Conservation (phyloP, 53 echinoderm and acorn worm species). For the Pentamera pediparva region DNA sequence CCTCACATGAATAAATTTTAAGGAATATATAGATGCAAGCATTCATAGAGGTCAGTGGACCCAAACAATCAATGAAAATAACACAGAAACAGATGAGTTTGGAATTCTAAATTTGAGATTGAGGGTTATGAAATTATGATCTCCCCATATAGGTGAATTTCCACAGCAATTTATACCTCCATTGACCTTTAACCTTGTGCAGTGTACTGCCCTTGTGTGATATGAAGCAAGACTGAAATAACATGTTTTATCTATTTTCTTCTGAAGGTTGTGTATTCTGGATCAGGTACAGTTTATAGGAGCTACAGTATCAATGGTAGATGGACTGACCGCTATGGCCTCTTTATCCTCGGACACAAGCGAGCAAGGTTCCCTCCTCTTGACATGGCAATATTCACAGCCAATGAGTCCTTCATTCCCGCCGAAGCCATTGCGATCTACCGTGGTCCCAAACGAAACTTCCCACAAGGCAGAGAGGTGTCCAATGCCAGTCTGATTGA, state of each 20-base stretch:
- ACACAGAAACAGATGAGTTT: too few relatives aligned
- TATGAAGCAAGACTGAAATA: too few relatives aligned
- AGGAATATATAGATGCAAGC: too few relatives aligned
- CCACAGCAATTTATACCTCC: too few relatives aligned
- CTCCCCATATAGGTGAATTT: too few relatives aligned
- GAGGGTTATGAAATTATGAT: too few relatives aligned
- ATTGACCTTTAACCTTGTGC: too few relatives aligned
- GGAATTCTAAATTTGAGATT: too few relatives aligned
- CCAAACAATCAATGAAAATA: too few relatives aligned
- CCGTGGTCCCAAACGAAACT: slow-evolving; percentile 32
- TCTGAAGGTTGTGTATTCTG: slow-evolving; percentile 18
- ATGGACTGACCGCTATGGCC: slow-evolving; percentile 70
- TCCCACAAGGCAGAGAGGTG: slow-evolving; percentile 5
- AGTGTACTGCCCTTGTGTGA: too few relatives aligned
- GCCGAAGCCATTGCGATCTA: slow-evolving; percentile 58
- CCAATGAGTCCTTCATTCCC: slow-evolving; percentile 41
- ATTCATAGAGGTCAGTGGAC: too few relatives aligned
- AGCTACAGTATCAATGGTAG: slow-evolving; percentile 43
- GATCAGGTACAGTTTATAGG: slow-evolving; percentile 27
- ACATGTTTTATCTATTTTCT: not conserved
- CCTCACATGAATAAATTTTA: too few relatives aligned
- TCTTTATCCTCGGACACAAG: slow-evolving; percentile 72
- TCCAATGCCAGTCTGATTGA: slow-evolving; percentile 48
- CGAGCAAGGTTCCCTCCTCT: slow-evolving; percentile 55
- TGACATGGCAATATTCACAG: slow-evolving; percentile 53